phyloP scores from a whole-genome alignment of 1,140 invertebrate species.

The Drosophila virilis region DNA sequence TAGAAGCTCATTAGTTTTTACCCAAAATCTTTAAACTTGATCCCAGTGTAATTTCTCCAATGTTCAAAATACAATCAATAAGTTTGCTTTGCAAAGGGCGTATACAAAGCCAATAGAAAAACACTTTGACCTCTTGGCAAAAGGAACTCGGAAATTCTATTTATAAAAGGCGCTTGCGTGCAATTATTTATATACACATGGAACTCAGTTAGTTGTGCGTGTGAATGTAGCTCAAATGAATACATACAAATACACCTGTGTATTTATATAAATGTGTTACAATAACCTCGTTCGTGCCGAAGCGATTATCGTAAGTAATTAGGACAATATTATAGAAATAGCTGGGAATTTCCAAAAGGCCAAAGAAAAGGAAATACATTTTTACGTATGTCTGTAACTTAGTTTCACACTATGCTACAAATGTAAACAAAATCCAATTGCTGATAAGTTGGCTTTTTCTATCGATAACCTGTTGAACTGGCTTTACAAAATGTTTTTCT shows the following conservation, averaged over 20 bases:
- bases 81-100: too few species aligned
- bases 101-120: background rate
- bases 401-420: background rate
- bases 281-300: slow-evolving; percentile 7
- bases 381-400: background rate
- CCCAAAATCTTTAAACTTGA: too few species aligned
- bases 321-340: slow-evolving; percentile 32
- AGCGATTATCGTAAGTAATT: background rate
- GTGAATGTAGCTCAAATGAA: slow-evolving; percentile 6
- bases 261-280: slow-evolving; percentile 2
- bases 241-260: background rate
- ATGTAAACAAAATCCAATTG: slow-evolving; percentile 4
- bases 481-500: background rate
- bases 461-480: slow-evolving; percentile 12
- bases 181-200: slow-evolving; percentile 47
- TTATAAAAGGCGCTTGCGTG: slow-evolving; percentile 52
- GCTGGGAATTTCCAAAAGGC: slow-evolving; percentile 49
- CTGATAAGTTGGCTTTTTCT: slow-evolving; percentile 4
- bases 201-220: background rate
- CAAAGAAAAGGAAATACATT: background rate
- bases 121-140: background rate
- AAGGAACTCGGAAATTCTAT: slow-evolving; percentile 22
- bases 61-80: too few species aligned
- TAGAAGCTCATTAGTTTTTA: too few species aligned
- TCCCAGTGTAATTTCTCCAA: too few species aligned